Evolutionary conservation across 2,113 vertebrate genomes (phyloP).

Genomic region (Lanius ludovicianus): DNA sequence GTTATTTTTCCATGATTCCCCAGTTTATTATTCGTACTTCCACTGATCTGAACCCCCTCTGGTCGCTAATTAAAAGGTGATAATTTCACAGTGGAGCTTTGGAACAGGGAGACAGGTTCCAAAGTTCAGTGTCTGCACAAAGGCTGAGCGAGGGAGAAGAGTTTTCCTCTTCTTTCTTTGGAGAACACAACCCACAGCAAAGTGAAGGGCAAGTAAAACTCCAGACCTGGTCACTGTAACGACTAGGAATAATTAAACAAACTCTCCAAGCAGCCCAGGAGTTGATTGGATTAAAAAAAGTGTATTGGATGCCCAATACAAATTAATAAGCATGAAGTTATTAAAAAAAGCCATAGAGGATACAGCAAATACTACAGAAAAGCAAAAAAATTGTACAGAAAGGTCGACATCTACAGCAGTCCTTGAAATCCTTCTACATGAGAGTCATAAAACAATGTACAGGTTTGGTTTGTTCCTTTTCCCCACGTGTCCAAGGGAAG

Average conservation of each 20-base stretch:
- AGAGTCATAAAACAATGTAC: constrained; percentile 73
- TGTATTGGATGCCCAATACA: constrained; percentile 84
- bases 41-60: not conserved
- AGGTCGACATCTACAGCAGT: constrained; percentile 81
- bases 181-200: not conserved
- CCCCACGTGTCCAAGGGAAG: constrained; percentile 69
- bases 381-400: constrained; percentile 92
- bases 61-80: not conserved
- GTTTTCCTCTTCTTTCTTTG: not conserved
- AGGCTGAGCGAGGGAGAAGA: not conserved
- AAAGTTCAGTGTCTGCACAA: not conserved
- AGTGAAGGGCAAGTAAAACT: not conserved
- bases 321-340: constrained; percentile 83
- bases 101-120: no score
- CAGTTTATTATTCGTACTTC: not conserved
- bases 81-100: not conserved
- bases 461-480: constrained; percentile 21
- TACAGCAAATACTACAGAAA: constrained; percentile 91
- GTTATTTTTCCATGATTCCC: not conserved
- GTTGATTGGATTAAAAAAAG: constrained; percentile 81
- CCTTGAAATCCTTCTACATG: constrained; percentile 74
- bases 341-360: constrained; percentile 91
- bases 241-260: not conserved
- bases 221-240: not conserved
- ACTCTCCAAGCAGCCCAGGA: constrained; percentile 64